A percentile compares a stretch with the other conserved stretches of the same genome.
These are phyloP conservation scores for Nylanderia fulva DNA, from an alignment of 1,140 invertebrate species.

Conservation along the genomic window DNA sequence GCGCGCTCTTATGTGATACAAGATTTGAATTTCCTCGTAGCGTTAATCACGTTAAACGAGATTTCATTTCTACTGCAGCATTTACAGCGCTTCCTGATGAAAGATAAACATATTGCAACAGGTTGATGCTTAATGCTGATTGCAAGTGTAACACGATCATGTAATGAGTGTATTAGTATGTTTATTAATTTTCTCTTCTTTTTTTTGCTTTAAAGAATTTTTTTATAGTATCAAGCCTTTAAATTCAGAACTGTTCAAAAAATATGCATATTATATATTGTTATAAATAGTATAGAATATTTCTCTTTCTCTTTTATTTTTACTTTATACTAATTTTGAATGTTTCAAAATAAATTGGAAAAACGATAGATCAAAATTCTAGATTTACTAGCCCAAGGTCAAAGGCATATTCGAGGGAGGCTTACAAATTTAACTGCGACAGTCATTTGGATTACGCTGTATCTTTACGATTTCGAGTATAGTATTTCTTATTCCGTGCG, in stretches of 20 bases:
- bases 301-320: neutral
- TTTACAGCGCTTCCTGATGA: neutral
- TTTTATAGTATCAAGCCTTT: neutral
- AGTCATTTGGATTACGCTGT: conserved; percentile 8
- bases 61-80: neutral
- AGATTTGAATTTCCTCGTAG: conserved; percentile 5
- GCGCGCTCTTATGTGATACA: neutral
- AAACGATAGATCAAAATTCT: neutral
- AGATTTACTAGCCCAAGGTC: neutral
- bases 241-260: neutral
- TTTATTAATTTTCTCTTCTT: neutral
- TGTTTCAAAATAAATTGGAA: neutral
- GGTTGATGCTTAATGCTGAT: conserved; percentile 30
- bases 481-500: conserved; percentile 60
- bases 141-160: neutral
- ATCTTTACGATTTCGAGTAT: conserved; percentile 11
- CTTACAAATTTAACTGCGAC: neutral
- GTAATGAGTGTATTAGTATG: neutral
- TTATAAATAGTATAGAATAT: neutral
- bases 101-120: conserved; percentile 27
- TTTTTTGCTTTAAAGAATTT: neutral
- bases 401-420: neutral
- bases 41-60: conserved; percentile 8
- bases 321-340: neutral
- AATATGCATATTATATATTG: neutral